Percentiles rank a stretch among this genome's conserved stretches.
These are phyloP conservation scores for Eulacestoma nigropectus DNA, from an alignment of 2,113 vertebrate genomes.

Conservation along the genomic window DNA sequence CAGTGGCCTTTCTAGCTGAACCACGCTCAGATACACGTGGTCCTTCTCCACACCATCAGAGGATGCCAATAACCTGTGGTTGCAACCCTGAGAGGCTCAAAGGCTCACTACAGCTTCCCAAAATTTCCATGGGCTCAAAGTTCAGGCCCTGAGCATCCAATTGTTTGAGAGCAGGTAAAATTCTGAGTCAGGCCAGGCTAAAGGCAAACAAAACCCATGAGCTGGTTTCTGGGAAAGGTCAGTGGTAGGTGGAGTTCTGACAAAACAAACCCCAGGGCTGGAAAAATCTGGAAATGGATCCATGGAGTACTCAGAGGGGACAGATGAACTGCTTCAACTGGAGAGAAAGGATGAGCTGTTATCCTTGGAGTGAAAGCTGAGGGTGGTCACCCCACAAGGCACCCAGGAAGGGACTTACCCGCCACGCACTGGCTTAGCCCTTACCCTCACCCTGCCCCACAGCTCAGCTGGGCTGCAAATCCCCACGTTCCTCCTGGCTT, in stretches of 20 bases:
- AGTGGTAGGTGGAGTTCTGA: neutral
- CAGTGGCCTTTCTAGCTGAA: neutral
- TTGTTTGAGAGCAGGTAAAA: neutral
- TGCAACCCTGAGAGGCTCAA: neutral
- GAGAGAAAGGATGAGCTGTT: neutral
- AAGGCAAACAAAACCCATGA: neutral
- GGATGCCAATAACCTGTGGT: neutral
- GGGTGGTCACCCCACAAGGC: neutral
- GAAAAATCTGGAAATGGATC: neutral
- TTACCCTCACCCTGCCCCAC: neutral
- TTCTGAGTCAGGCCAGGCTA: neutral
- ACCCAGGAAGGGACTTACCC: neutral
- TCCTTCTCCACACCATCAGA: neutral
- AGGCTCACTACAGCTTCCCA: neutral
- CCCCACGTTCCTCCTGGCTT: neutral
- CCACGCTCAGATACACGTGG: fast-evolving
- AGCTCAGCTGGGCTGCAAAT: neutral
- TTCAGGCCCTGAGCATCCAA: neutral
- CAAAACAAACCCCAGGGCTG: neutral
- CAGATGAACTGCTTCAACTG: neutral
- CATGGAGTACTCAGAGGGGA: neutral
- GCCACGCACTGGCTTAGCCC: fast-evolving
- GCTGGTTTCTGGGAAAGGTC: neutral
- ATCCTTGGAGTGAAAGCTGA: neutral
- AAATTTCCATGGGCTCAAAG: neutral